These are phyloP conservation scores for Laothoe populi DNA, from an alignment of 2,888 invertebrate genomes.

Conservation along the genomic window DNA sequence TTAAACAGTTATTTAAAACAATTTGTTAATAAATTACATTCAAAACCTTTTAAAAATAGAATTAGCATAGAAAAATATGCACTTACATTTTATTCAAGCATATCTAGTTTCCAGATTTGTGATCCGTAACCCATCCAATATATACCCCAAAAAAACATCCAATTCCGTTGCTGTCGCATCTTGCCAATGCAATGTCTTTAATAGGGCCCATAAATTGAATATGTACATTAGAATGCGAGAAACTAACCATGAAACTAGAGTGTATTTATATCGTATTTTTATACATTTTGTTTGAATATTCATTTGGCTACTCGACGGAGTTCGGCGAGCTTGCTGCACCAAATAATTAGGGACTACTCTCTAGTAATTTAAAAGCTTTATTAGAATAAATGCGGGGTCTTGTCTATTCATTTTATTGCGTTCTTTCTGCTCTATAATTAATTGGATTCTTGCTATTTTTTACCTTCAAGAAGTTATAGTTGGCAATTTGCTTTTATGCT, in stretches of 20 bases:
- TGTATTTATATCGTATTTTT: conserved; percentile 33
- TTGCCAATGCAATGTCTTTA: conserved; percentile 70
- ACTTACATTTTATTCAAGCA: too few species aligned
- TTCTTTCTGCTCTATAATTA: conserved; percentile 15
- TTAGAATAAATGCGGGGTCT: neutral
- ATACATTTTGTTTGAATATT: conserved; percentile 32
- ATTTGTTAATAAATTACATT: too few species aligned
- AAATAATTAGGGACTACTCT: conserved; percentile 24
- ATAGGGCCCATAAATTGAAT: conserved; percentile 74
- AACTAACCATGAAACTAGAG: conserved; percentile 47
- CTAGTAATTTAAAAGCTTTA: conserved; percentile 16
- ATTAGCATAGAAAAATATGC: too few species aligned
- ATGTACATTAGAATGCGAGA: conserved; percentile 59
- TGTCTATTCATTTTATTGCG: conserved; percentile 2
- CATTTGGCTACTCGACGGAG: conserved; percentile 22
- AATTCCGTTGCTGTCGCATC: conserved; percentile 28
- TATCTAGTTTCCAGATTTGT: too few species aligned
- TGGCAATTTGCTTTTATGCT: neutral
- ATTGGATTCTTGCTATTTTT: conserved; percentile 6
- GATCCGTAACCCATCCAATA: neutral
- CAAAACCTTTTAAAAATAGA: too few species aligned
- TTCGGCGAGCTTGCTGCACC: conserved; percentile 17
- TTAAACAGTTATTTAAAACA: too few species aligned
- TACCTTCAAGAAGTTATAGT: neutral
- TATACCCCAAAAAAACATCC: neutral